Percentiles rank a stretch among this genome's conserved stretches.
These are phyloP conservation scores for Colletes latitarsis DNA, from an alignment of 1,140 invertebrate genomes.

Conservation along the genomic window DNA sequence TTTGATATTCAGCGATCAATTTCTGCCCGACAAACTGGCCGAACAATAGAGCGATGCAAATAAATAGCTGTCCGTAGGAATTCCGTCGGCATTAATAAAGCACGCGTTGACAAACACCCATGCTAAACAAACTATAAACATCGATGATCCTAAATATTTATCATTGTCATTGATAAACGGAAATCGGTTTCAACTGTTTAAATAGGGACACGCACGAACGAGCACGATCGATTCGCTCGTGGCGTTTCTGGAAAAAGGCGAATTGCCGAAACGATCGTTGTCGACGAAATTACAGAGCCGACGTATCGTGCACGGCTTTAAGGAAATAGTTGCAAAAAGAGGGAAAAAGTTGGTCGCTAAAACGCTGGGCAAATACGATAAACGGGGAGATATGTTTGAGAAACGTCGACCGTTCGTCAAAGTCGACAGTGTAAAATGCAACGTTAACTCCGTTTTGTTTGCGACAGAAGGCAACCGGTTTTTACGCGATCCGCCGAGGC, in stretches of 20 bases:
- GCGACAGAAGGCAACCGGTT: slow-evolving; percentile 25
- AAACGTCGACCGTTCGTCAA: slow-evolving; percentile 25
- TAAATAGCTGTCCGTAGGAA: slow-evolving; percentile 26
- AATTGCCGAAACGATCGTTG: no score
- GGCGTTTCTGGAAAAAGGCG: not conserved
- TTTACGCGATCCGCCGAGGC: slow-evolving; percentile 5
- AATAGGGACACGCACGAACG: not conserved
- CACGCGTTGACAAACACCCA: slow-evolving; percentile 35
- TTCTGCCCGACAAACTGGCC: slow-evolving; percentile 16
- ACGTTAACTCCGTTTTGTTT: slow-evolving; percentile 28
- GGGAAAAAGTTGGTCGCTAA: slow-evolving; percentile 8
- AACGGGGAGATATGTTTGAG: slow-evolving; percentile 27
- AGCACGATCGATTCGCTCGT: not conserved
- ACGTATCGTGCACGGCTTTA: not conserved
- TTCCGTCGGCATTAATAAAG: slow-evolving; percentile 42
- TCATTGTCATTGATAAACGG: slow-evolving; percentile 38
- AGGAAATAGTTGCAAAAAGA: not conserved
- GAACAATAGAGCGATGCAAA: slow-evolving; percentile 44
- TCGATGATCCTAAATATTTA: slow-evolving; percentile 46
- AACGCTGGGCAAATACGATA: slow-evolving; percentile 16
- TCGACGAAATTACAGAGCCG: no score
- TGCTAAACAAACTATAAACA: slow-evolving; percentile 51
- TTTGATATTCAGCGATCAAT: slow-evolving; percentile 33
- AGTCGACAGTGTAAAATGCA: slow-evolving; percentile 20
- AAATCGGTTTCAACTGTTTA: slow-evolving; percentile 17